Base-by-base conservation (phyloP, 2,113 vertebrate species). In the Chamaetylas fuelleborni region DNA sequence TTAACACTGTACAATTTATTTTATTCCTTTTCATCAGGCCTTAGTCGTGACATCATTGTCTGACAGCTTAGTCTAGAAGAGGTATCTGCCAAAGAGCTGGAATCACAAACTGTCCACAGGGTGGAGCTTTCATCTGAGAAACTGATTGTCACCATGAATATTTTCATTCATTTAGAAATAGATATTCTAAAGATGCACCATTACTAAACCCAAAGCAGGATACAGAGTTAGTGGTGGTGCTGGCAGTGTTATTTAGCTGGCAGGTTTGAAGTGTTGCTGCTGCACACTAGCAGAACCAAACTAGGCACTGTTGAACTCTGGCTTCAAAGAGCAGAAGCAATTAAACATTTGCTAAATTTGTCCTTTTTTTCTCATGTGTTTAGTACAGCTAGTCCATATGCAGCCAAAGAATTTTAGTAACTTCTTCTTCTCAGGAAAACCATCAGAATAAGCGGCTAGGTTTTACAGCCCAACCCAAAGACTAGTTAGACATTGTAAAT, bases 71-170 rank as follows among this genome's bases (percentile, higher is more conserved):
- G 53, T 38, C 53, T 60, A 43, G 33, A 19, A 48, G 17, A 51
- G 36, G 4, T 11, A 16, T 25, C 20, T 67, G 25, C 73, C 70
- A 48, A 73, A 81, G 54, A 95, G 66, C 6, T 94, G 71, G 81
- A 88, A 86, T 81, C 74, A 91, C 54, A 47, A 34, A 48, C 54
- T 81, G 69, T 64, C 96, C 94, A 88, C 94, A 94, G 96, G 95
- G 72, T 95, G 97, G 94, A 95, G 94, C 80, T 71, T 96, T 89
- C 43, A 88, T 61, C 76, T 92, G 80, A 86, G 88, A 92, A 69
- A 50, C 50, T 62, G 72, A 54, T 48, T 54, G 33, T 56, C 48
- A 45, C 34, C 58, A 20, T 40, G 5, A 36, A 4, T n/a, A 24
- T 72, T 85, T 58, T 24, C 20, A 38, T 81, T 76, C 50, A 58